phyloP scores from a whole-genome alignment of 1,140 invertebrate genomes.

The Coenobita brevimanus region DNA sequence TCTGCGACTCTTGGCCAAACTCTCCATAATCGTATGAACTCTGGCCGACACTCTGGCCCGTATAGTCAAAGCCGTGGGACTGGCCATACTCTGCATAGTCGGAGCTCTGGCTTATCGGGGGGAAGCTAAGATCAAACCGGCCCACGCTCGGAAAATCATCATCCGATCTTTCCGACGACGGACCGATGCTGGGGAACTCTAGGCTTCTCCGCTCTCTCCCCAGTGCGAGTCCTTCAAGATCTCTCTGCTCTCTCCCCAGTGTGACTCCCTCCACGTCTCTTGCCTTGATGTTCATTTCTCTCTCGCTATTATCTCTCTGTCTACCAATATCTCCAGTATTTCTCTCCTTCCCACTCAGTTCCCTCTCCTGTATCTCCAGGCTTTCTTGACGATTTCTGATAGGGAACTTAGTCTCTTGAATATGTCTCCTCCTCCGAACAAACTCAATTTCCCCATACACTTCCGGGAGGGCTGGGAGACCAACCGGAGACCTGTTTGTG shows the following conservation, averaged over 20 bases:
- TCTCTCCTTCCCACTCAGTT: too few relatives aligned
- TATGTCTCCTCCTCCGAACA: too few relatives aligned
- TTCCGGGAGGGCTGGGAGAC: background rate
- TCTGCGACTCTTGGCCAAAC: conserved; percentile 35
- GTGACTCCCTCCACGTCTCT: too few relatives aligned
- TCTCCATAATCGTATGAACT: conserved; percentile 40
- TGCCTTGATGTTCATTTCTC: background rate
- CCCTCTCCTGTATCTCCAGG: too few relatives aligned
- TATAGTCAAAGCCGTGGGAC: conserved; percentile 16
- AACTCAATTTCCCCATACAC: too few relatives aligned
- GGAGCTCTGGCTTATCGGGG: background rate
- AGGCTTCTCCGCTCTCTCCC: background rate
- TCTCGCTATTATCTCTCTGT: background rate
- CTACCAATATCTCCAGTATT: too few relatives aligned
- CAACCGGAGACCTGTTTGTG: background rate
- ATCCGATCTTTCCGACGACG: background rate
- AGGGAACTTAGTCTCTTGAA: too few relatives aligned
- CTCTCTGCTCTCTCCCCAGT: too few relatives aligned
- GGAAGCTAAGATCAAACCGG: background rate
- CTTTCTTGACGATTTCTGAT: too few relatives aligned
- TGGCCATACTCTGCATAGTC: conserved; percentile 18
- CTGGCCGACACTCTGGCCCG: background rate
- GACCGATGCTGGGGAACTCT: background rate
- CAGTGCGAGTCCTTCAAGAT: too few relatives aligned
- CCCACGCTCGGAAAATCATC: background rate